Base-by-base conservation (phyloP, 2,888 invertebrate species). In the Theristus sp. region DNA sequence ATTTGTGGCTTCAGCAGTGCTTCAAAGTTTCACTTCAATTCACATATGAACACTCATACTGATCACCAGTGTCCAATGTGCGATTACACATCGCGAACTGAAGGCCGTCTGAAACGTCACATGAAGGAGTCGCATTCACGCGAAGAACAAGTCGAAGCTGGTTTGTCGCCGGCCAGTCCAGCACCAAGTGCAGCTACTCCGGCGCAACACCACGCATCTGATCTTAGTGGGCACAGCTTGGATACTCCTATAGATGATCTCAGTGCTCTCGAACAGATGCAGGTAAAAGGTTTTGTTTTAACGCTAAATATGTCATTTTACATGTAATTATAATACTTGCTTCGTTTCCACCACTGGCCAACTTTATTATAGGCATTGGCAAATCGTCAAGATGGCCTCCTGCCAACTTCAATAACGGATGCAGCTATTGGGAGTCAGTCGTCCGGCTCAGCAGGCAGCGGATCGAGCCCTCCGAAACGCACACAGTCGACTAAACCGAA, bases 21-120 rank as follows among this genome's bases (percentile, higher is more conserved):
- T 17, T 70, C 73, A 24, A 75, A 76, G 62, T 70, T 71, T 59
- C 77, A 78, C 61, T 80, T 79, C 70, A 75, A 78, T 62, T 74
- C 75, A 30, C 83, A 83, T 70, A 75, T 82, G 73, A 76, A 78
- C 65, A 76, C 74, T 3, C 82, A 82, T 69, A 76, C 77, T 67
- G 75, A 77, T 68, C 74, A 80, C 73, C 75, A 79, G 65, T 80
- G 81, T 71, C 72, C 79, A 38, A 73, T 78, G 70, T 78, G 81
- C 72, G 76, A 79, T 69, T 80, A 79, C 70, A 74, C 79, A 31
- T 79, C 80, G 0, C 52, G 68, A n/a, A 77, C 77, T 30, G 77
- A 79, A 64, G 79, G 79, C 3, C 72, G 79, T 52, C 73, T 82
- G 62, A 78, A 79, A 66, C 72, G 79, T 27, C 80, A 79, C 75